Evolutionary conservation across 2,113 vertebrate species (phyloP).

Genomic region (Hydrolagus affinis): DNA sequence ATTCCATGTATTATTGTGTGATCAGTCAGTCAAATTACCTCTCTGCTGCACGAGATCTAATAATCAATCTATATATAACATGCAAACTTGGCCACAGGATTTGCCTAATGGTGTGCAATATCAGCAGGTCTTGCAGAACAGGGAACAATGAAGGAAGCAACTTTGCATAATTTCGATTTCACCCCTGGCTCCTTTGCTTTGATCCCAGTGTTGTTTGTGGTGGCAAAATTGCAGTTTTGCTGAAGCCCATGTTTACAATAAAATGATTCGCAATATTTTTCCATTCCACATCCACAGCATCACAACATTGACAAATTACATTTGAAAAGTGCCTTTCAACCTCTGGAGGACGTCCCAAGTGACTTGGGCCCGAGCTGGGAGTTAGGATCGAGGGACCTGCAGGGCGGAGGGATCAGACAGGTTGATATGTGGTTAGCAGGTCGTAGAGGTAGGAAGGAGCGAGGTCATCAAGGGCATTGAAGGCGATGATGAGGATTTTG

Average conservation of each 20-base stretch:
- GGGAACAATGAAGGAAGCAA: background rate
- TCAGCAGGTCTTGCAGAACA: background rate
- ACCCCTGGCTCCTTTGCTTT: background rate
- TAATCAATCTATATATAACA: background rate
- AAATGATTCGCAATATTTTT: background rate
- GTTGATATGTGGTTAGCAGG: too few species aligned
- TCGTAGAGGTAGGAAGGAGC: too few species aligned
- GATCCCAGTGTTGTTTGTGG: background rate
- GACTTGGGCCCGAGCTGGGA: too few species aligned
- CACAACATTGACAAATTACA: background rate
- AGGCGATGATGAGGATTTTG: too few species aligned
- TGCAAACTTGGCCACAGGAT: background rate
- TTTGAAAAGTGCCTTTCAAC: background rate
- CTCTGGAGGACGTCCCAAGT: too few species aligned
- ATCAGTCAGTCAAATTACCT: background rate
- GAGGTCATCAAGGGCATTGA: too few species aligned
- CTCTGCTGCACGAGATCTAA: background rate
- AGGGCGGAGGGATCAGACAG: too few species aligned
- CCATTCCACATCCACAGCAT: background rate
- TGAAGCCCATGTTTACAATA: background rate
- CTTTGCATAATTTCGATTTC: constrained; percentile 11
- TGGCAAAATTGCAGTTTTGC: background rate
- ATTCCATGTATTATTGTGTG: background rate
- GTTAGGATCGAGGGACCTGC: too few species aligned
- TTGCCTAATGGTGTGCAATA: background rate